These are phyloP conservation scores for Dichetophora obliterata DNA, from an alignment of 2,888 invertebrate genomes.

Conservation along the genomic window DNA sequence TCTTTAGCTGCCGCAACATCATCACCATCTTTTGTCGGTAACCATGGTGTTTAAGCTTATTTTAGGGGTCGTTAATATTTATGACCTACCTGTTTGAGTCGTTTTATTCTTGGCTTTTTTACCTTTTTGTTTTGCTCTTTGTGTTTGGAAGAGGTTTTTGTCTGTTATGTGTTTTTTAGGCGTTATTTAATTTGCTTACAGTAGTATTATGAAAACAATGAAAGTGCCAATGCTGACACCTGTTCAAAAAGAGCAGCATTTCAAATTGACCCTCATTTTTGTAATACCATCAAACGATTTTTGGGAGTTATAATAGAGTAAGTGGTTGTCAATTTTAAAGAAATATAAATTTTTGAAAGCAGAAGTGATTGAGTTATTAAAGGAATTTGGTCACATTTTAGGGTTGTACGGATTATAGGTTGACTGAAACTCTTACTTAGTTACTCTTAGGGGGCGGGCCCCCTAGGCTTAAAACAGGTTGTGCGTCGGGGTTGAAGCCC, in stretches of 20 bases:
- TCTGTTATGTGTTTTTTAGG: not conserved
- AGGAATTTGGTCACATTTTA: too few species aligned
- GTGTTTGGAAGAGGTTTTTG: not conserved
- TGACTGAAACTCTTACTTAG: too few species aligned
- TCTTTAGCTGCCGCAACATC: not conserved
- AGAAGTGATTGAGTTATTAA: too few species aligned
- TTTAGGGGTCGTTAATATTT: conserved; percentile 28
- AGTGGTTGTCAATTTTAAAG: too few species aligned
- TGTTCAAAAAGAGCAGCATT: not conserved
- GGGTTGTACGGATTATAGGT: too few species aligned
- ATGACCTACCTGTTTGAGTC: conserved; percentile 11
- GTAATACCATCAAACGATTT: too few species aligned
- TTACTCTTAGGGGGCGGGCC: too few species aligned
- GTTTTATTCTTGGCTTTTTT: not conserved
- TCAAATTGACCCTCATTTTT: too few species aligned
- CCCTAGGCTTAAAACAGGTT: too few species aligned
- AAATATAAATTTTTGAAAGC: too few species aligned
- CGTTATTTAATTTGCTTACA: not conserved
- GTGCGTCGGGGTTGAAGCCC: too few species aligned
- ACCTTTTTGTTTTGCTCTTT: not conserved
- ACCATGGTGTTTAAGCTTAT: conserved; percentile 32
- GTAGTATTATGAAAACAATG: not conserved
- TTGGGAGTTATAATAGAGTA: too few species aligned
- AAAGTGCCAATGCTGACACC: conserved; percentile 10
- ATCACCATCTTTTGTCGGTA: conserved; percentile 5